Evolutionary conservation across 1,140 invertebrate species (phyloP), one percentile per base, ranked within the genome.

Genomic region (Calephelis virginiensis): DNA sequence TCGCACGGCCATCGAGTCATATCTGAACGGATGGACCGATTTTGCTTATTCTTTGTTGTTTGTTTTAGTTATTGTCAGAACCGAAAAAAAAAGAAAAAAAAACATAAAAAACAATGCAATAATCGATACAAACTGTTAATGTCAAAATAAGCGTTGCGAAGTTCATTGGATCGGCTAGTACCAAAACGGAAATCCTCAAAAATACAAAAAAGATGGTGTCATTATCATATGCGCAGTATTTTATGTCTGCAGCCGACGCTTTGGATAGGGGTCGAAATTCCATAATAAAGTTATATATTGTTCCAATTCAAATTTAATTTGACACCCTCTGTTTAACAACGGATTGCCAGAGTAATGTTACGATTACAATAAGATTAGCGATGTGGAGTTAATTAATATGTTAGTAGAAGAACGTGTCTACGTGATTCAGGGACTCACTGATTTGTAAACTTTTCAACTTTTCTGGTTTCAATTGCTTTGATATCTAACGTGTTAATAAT

Each of bases 271-370:
- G 80, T 80, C 80, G 81, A 48, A 82, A 76, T 89, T 78, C 79
- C 73, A 84, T 89, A 90, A 85, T 86, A 86, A 87, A 89, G 86
- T 85, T 79, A 86, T 89, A 86, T 89, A 89, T 90, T 87, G 86
- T 83, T 82, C 78, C 81, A 77, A 85, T 87, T 90, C 85, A 89
- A 88, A 89, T 85, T 90, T 86, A 87, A 90, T 90, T 87, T 89
- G 87, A 86, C 87, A 85, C 80, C 76, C 69, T 72, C 71, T 77
- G 76, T 82, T 85, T 82, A 83, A 83, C 79, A 75, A 71, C 74
- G 72, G 79, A 81, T 79, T 86, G 79, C 74, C 74, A 68, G 78
- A 66, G 77, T 77, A 79, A 82, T 81, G 80, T 84, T 87, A 83
- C 85, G 83, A 86, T 88, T 85, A 82, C 86, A 86, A 69, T 67